Conservation (phyloP, 2,888 invertebrate genomes). For the Hartigia nigra region DNA sequence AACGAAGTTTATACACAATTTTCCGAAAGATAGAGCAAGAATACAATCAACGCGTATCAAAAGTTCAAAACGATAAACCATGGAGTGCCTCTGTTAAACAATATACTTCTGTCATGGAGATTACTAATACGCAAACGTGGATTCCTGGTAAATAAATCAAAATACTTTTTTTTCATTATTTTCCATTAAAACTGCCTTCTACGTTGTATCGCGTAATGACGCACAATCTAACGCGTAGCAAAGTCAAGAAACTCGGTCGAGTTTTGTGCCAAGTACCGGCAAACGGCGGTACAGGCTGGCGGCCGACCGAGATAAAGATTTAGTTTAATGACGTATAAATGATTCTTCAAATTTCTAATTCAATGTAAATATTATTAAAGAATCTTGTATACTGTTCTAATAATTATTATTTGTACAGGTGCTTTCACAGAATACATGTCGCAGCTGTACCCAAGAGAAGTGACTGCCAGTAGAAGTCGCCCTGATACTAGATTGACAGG, state of each 20-base stretch:
- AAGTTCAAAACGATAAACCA: neutral
- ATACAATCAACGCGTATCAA: neutral
- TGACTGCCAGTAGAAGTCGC: constrained; percentile 24
- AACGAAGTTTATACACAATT: neutral
- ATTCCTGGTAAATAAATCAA: constrained; percentile 7
- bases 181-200: neutral
- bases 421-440: neutral
- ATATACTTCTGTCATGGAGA: constrained; percentile 26
- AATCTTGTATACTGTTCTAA: neutral
- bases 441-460: neutral
- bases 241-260: no score
- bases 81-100: constrained; percentile 20
- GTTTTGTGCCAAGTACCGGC: no score
- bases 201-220: neutral
- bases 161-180: constrained; percentile 1
- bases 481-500: constrained; percentile 37
- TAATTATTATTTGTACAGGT: neutral
- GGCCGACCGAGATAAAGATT: no score
- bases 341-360: neutral
- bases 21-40: neutral
- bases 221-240: neutral
- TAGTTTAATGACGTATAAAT: neutral
- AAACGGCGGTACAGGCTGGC: no score
- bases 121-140: constrained; percentile 19
- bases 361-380: neutral